Conservation (phyloP, 2,888 invertebrate species). For the Cephonodes hylas region DNA sequence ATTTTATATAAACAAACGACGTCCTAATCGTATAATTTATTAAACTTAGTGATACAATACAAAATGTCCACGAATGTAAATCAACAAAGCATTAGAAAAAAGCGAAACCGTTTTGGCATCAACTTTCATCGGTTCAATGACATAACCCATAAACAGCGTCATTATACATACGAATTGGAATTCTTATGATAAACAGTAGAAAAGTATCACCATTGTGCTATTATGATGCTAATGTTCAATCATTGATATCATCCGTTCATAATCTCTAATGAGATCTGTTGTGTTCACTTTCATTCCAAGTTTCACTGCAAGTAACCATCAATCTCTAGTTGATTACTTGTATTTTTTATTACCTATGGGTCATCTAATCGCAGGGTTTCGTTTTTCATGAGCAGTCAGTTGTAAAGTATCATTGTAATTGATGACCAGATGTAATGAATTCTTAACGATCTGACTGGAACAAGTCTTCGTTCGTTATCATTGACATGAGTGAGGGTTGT, state of each 20-base stretch:
- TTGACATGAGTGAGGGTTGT: not conserved
- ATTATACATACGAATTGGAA: constrained; percentile 28
- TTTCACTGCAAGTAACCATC: constrained; percentile 2
- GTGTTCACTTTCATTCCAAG: constrained; percentile 7
- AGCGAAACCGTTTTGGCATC: constrained; percentile 41
- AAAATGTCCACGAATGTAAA: constrained; percentile 22
- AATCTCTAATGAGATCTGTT: constrained; percentile 9
- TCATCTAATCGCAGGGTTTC: not conserved
- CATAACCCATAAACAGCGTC: constrained; percentile 37
- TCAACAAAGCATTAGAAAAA: constrained; percentile 36
- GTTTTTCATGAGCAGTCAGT: not conserved
- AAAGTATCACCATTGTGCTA: constrained; percentile 30
- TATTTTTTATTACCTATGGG: not conserved
- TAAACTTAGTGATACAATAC: not conserved
- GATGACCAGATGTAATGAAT: not conserved
- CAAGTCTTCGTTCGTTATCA: not conserved
- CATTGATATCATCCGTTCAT: constrained; percentile 1
- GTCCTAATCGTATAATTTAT: too few species aligned
- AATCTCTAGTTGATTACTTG: not conserved
- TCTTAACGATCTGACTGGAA: not conserved
- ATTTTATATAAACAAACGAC: too few species aligned
- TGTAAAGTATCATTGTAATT: not conserved
- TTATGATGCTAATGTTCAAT: constrained; percentile 15
- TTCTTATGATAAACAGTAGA: constrained; percentile 33
- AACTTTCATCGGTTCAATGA: constrained; percentile 47